phyloP scores from a whole-genome alignment of 1,140 invertebrate species.

The Aphelenchoides besseyi region DNA sequence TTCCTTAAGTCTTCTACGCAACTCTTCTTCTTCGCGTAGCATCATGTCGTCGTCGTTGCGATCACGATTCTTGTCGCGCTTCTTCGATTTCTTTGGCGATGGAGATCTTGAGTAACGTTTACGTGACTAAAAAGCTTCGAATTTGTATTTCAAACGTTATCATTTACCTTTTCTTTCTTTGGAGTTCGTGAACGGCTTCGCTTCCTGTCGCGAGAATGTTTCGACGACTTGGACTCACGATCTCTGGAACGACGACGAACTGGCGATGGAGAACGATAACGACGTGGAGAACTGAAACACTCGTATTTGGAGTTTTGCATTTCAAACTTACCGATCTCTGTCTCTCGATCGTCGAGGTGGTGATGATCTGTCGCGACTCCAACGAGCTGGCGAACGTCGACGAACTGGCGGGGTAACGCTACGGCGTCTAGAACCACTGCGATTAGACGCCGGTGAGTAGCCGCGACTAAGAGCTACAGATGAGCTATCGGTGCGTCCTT shows the following conservation, averaged over 20 bases:
- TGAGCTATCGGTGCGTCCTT: slow-evolving; percentile 27
- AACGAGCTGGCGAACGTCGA: background rate
- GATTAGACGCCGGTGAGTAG: background rate
- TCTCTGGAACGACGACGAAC: background rate
- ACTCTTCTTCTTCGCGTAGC: background rate
- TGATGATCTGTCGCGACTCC: background rate
- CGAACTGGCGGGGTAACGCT: background rate
- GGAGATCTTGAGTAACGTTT: background rate
- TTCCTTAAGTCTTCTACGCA: background rate
- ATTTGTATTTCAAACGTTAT: no score
- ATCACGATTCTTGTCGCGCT: no score
- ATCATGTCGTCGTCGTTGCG: background rate
- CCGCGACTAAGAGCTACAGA: background rate
- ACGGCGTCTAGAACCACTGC: background rate
- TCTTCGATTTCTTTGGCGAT: background rate
- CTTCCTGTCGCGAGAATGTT: background rate
- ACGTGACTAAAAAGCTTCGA: background rate
- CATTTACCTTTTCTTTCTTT: background rate
- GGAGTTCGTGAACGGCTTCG: background rate
- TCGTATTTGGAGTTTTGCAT: background rate
- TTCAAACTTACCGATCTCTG: background rate
- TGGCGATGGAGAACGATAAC: background rate
- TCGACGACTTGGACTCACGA: background rate
- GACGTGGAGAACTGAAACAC: background rate
- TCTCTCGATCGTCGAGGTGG: background rate